Conservation (phyloP, 2,797 vertebrate species). For the Phrynocephalus vlangalii region DNA sequence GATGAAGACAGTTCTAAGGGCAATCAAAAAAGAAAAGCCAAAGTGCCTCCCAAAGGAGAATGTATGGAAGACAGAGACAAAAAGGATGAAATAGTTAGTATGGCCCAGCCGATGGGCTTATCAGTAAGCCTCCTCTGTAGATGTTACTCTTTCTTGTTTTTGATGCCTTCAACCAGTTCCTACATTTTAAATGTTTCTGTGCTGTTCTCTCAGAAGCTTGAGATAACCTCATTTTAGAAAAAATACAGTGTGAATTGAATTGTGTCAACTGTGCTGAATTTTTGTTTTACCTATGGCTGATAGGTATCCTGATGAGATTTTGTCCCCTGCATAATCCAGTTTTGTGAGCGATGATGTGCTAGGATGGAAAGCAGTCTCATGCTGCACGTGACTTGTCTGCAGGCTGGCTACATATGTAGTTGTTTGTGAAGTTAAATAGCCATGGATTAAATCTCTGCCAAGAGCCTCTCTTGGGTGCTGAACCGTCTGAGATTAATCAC, state of each 20-base stretch:
- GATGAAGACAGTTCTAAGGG: slow-evolving; percentile 78
- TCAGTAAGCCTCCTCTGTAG: not conserved
- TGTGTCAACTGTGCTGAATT: not conserved
- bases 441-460: not conserved
- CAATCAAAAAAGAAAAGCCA: slow-evolving; percentile 80
- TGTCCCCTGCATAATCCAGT: not conserved
- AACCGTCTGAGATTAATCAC: not conserved
- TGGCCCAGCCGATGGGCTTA: slow-evolving; percentile 23
- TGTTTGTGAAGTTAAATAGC: too few relatives aligned
- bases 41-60: slow-evolving; percentile 77
- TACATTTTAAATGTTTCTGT: not conserved
- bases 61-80: slow-evolving; percentile 75
- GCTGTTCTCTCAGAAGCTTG: not conserved
- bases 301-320: not conserved
- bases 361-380: not conserved
- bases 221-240: not conserved
- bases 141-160: not conserved
- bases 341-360: not conserved
- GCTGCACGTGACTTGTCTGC: not conserved
- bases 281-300: slow-evolving; percentile 24
- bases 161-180: not conserved
- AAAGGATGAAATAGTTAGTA: slow-evolving; percentile 80
- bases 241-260: slow-evolving; percentile 18
- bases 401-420: too few relatives aligned
- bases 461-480: not conserved